Evolutionary conservation across 2,888 invertebrate species (phyloP).

Genomic region (Eupelmus urozonus): DNA sequence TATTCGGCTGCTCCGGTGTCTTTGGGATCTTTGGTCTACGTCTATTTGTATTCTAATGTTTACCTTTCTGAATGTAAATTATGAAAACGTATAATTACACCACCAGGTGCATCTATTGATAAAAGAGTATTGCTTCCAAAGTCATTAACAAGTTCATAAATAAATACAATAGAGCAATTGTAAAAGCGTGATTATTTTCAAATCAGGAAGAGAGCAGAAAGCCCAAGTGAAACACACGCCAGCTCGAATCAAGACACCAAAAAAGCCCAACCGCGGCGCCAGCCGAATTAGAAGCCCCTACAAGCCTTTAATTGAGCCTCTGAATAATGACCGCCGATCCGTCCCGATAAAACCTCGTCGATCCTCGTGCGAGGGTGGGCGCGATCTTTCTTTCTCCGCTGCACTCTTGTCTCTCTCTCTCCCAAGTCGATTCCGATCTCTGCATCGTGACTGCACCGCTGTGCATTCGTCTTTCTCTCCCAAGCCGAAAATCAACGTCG

Average conservation of each 20-base stretch:
- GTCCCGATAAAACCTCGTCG: constrained; percentile 63
- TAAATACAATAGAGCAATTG: no score
- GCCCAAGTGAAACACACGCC: constrained; percentile 69
- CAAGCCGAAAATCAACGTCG: constrained; percentile 42
- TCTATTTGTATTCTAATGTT: no score
- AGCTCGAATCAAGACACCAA: constrained; percentile 68
- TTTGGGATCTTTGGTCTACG: no score
- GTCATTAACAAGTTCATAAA: no score
- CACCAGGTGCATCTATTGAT: no score
- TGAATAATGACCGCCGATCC: constrained; percentile 76
- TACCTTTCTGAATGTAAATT: no score
- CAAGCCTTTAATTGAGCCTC: constrained; percentile 75
- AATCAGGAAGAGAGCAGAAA: not conserved
- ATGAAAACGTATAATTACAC: no score
- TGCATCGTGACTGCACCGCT: not conserved
- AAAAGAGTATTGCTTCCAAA: no score
- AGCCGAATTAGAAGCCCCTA: constrained; percentile 72
- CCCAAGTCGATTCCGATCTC: not conserved
- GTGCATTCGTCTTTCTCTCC: not conserved
- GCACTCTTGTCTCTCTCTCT: not conserved
- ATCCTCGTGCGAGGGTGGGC: constrained; percentile 65
- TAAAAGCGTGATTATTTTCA: no score
- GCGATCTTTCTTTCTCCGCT: constrained; percentile 56
- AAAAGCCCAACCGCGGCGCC: constrained; percentile 67
- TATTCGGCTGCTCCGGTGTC: no score